Evolutionary conservation across 1,140 invertebrate species (phyloP), one percentile per base, ranked within the genome.

Genomic region (Antheraea pernyi): DNA sequence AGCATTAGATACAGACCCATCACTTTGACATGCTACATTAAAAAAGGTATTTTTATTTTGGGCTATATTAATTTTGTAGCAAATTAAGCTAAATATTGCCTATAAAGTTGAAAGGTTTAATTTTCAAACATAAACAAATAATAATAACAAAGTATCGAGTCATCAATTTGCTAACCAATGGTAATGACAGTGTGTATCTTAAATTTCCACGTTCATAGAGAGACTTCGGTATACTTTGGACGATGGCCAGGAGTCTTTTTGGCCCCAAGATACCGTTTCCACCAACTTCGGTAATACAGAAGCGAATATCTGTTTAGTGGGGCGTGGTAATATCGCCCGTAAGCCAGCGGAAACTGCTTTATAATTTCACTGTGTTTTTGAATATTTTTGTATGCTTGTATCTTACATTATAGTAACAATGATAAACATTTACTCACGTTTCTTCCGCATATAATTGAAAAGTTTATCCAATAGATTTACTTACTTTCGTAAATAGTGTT

Each of bases 231-330:
- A 83, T 84, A 90, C 83, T 85, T 91, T 91, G 89, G 89, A 81
- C 78, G 72, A 22, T 74, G 72, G 83, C 89, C 89, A 91, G 84
- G 13, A 82, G 79, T 83, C 84, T 89, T 91, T 91, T 90, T 91
- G 89, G 89, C 89, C 76, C 89, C 79, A 90, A 90, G 89, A 91
- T 86, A 80, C 84, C 81, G 80, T 89, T 88, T 81, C 71, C 39
- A 66, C 46, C 78, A 87, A 89, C 81, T 89, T 86, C 76, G 74
- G 78, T 78, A 82, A 87, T 85, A 77, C 81, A 65, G 39, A 39
- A 77, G 71, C 74, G 72, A 73, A 81, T 81, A 70, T 73, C 77
- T 79, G 78, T 74, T 77, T 78, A 85, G 72, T 77, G 76, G 81
- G 70, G 75, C 78, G 77, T 81, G 16, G 65, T 36, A 37, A 5